Evolutionary conservation across 2,888 invertebrate species (phyloP), one percentile per base, ranked within the genome.

Genomic region (Trichogramma evanescens): DNA sequence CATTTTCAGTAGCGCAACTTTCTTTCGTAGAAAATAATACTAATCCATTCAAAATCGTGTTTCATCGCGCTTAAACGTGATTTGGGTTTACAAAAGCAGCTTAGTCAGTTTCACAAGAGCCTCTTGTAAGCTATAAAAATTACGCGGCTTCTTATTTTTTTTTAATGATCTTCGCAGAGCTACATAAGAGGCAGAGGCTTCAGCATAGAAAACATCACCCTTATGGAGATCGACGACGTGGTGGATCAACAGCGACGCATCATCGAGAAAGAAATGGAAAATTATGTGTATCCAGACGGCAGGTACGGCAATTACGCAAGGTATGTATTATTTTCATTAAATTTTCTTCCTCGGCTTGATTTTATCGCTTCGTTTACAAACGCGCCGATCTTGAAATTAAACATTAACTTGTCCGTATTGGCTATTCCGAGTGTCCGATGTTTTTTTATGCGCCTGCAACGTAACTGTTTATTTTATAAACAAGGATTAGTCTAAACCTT

Each of bases 271-370:
- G 86, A 86, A 72, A 83, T 86, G 81, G 77, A 79, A 49, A 82
- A 82, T 67, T 87, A 86, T 71, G 79, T 80, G 56, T 87, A 85
- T 77, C 84, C 84, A 2, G 77, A 80, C 58, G 84, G 84, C 60
- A 80, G 78, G 59, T 81, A 80, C 68, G 80, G 80, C 56, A 73
- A 80, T 8, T 80, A 80, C 61, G 82, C 81, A n/a, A 74, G 77
- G 84, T 73, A 72, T 59, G 52, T 13, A 45, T 45, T 45, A 45
- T n/a, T 26, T 41, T 26, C n/a, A 10, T 5, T 52, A 39, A 10
- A 9, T 3, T 38, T 8, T 26, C 38, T 50, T 13, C 42, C 42
- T 58, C 6, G 26, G 42, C 8, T 10, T 50, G 41, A 58, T 41
- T 40, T 42, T 56, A 6, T 38, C 40, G 43, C 43, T 39, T 51